phyloP scores from a whole-genome alignment of 2,797 vertebrate species.

The Onychomys arenicola region DNA sequence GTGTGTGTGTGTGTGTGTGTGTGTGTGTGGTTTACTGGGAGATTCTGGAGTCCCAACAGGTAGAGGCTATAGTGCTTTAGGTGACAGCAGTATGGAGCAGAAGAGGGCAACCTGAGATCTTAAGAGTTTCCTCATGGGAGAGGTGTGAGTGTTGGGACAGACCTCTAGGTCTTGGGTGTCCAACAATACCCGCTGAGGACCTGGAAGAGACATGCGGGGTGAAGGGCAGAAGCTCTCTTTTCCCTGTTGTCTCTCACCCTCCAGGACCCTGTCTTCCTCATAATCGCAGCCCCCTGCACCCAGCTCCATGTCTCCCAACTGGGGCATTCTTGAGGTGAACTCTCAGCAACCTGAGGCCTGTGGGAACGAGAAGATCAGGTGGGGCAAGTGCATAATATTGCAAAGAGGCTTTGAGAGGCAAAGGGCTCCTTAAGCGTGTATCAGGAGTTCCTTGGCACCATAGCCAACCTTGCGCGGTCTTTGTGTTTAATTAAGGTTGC shows the following conservation, averaged over 20 bases:
- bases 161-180: background rate
- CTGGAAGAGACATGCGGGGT: accelerated
- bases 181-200: background rate
- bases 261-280: background rate
- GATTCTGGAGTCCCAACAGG: background rate
- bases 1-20: too few species aligned
- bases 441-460: background rate
- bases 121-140: background rate
- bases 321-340: background rate
- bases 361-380: background rate
- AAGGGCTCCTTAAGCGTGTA: background rate
- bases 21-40: background rate
- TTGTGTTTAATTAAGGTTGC: background rate
- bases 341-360: background rate
- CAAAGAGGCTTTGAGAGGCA: background rate
- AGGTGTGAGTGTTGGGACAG: background rate
- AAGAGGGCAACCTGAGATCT: background rate
- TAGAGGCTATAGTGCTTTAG: background rate
- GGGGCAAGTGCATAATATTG: background rate
- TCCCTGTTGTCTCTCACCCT: background rate
- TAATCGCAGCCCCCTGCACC: background rate
- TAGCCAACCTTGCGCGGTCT: background rate
- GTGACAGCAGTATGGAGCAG: too few species aligned
- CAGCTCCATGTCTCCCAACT: background rate
- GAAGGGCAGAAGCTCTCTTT: background rate